Evolutionary conservation across 2,888 invertebrate genomes (phyloP).

Genomic region (Sericinus montela): DNA sequence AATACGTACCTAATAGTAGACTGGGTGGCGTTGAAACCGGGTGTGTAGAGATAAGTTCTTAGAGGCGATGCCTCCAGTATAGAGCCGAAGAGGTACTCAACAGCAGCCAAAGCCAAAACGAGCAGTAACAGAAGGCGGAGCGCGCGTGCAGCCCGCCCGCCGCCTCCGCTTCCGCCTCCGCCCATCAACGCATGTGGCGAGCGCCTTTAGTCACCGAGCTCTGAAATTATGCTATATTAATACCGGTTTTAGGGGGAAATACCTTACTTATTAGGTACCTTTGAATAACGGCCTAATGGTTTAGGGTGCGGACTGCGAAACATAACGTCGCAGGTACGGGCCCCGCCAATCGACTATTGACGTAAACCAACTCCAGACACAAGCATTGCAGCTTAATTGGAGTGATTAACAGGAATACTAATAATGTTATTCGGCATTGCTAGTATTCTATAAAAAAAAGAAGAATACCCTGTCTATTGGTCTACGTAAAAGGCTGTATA

Average conservation of each 20-base stretch:
- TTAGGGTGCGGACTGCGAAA: no score
- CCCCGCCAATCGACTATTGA: no score
- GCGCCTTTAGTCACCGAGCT: constrained; percentile 36
- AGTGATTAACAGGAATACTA: no score
- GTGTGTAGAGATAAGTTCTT: constrained; percentile 70
- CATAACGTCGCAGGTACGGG: no score
- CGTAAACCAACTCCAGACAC: no score
- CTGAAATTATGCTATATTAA: constrained; percentile 26
- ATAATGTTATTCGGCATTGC: no score
- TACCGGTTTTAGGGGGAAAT: neutral
- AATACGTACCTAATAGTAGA: constrained; percentile 34
- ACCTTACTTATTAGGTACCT: no score
- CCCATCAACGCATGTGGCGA: constrained; percentile 69
- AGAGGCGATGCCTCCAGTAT: constrained; percentile 78
- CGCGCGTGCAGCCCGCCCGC: constrained; percentile 72
- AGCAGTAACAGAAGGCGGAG: constrained; percentile 71
- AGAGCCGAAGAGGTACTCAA: constrained; percentile 84
- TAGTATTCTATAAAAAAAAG: no score
- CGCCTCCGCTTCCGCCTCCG: constrained; percentile 49
- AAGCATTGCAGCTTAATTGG: no score
- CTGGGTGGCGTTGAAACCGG: constrained; percentile 62
- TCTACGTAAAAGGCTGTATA: no score
- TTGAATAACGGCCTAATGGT: no score
- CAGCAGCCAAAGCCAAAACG: constrained; percentile 82
- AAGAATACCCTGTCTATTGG: no score